These are phyloP conservation scores for Chrosomus eos DNA, from an alignment of 2,797 vertebrate genomes.

Conservation along the genomic window DNA sequence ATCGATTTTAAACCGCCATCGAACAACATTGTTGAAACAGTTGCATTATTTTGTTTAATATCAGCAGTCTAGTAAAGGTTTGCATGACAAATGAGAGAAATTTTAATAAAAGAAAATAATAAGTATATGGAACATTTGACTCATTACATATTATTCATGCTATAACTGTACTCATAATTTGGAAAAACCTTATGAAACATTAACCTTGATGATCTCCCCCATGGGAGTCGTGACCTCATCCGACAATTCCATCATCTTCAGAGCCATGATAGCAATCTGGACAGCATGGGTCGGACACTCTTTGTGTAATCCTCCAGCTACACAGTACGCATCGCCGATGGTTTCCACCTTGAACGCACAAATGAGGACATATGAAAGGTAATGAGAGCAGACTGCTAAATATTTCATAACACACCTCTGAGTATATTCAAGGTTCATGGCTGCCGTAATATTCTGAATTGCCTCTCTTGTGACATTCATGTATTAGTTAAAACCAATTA, in stretches of 20 bases:
- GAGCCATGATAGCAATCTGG: conserved; percentile 94
- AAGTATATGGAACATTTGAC: neutral
- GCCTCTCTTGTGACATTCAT: conserved; percentile 13
- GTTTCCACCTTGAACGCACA: conserved; percentile 89
- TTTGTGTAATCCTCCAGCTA: conserved; percentile 94
- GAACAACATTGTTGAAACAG: neutral
- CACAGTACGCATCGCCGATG: conserved; percentile 97
- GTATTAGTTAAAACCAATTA: neutral
- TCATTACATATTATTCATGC: neutral
- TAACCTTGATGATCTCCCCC: conserved; percentile 94
- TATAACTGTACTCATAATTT: neutral
- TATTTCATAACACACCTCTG: conserved; percentile 48
- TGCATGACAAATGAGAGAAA: neutral
- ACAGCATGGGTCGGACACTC: conserved; percentile 93
- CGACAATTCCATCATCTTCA: conserved; percentile 99
- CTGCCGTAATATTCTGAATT: neutral
- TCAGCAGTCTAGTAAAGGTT: neutral
- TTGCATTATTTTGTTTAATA: neutral
- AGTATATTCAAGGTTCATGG: conserved; percentile 6
- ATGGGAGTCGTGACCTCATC: conserved; percentile 93
- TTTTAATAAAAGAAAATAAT: neutral
- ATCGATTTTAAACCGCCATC: neutral
- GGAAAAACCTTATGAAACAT: conserved; percentile 47
- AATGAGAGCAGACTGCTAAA: conserved; percentile 38
- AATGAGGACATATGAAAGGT: conserved; percentile 28